Conservation (phyloP, 2,797 vertebrate genomes). For the Capromys pilorides region DNA sequence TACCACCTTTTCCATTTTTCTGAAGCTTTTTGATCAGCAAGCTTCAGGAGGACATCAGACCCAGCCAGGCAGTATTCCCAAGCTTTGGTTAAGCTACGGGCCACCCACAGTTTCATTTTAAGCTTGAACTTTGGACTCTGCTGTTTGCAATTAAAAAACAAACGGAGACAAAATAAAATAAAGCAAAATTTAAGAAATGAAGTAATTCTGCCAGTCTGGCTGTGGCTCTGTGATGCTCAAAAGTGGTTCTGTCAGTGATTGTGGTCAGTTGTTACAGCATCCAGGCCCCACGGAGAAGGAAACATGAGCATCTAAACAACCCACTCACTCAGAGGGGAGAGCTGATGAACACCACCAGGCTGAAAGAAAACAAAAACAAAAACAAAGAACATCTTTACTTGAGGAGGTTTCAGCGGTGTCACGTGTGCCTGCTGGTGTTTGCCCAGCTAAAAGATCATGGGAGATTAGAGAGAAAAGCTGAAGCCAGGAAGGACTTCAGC, state of each 20-base stretch:
- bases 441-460: slow-evolving; percentile 20
- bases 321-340: background rate
- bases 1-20: background rate
- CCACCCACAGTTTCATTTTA: background rate
- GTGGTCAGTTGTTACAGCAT: background rate
- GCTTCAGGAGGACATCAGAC: background rate
- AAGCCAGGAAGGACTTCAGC: fast-evolving
- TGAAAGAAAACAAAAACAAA: background rate
- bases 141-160: slow-evolving; percentile 35
- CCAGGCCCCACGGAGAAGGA: background rate
- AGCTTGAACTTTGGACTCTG: slow-evolving; percentile 30
- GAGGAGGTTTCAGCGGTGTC: background rate
- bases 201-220: slow-evolving; percentile 3
- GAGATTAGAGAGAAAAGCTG: background rate
- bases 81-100: background rate
- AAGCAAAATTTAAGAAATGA: slow-evolving; percentile 34
- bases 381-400: no score
- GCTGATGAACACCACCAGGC: background rate
- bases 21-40: background rate
- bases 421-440: background rate
- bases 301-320: slow-evolving; percentile 53
- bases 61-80: background rate
- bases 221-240: background rate
- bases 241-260: slow-evolving; percentile 30
- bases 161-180: slow-evolving; percentile 53